Evolutionary conservation across 1,140 invertebrate genomes (phyloP).

Genomic region (Gryllus bimaculatus): DNA sequence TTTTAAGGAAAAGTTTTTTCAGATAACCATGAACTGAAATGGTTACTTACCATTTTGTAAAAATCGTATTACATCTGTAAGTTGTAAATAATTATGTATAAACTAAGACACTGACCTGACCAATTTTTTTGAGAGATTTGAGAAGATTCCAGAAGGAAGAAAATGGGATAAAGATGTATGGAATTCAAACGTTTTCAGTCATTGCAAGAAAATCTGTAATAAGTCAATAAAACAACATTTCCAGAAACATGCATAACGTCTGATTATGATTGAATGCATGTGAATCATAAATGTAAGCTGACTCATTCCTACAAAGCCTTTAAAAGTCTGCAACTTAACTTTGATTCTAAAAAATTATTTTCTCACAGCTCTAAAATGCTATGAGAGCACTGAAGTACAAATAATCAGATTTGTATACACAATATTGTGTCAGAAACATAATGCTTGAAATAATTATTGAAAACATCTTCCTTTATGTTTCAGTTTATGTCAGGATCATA

Average conservation of each 20-base stretch:
- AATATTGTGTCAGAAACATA: not conserved
- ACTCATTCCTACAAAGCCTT: not conserved
- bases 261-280: not conserved
- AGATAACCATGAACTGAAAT: not conserved
- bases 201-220: not conserved
- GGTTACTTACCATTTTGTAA: not conserved
- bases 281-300: not conserved
- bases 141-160: not conserved
- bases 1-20: not conserved
- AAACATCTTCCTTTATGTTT: not conserved
- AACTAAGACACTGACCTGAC: not conserved
- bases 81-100: not conserved
- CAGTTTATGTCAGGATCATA: not conserved
- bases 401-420: not conserved
- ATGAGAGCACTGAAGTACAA: not conserved
- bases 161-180: no score
- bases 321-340: not conserved
- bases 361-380: not conserved
- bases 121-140: not conserved
- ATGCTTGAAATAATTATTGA: not conserved
- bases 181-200: not conserved
- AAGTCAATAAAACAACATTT: not conserved
- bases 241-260: not conserved
- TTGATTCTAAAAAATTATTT: not conserved
- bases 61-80: not conserved